Percentiles rank a stretch among this genome's conserved stretches.
These are phyloP conservation scores for Pyrrhia umbra DNA, from an alignment of 2,888 invertebrate species.

Conservation along the genomic window DNA sequence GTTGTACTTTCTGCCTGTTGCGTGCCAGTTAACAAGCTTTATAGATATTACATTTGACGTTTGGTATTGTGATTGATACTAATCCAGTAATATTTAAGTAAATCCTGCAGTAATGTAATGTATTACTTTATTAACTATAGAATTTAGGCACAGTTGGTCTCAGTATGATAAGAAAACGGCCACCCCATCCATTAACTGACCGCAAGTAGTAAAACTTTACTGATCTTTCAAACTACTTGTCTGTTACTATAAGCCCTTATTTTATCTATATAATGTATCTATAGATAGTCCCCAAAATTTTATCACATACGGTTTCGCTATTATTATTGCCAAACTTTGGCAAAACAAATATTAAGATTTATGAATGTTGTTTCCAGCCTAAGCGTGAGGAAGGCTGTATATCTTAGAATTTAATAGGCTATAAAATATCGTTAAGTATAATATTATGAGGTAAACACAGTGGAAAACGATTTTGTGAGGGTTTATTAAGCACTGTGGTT, in stretches of 20 bases:
- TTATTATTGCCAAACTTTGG: constrained; percentile 16
- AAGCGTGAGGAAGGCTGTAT: constrained; percentile 15
- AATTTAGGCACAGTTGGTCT: too few relatives aligned
- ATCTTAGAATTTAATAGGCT: constrained; percentile 27
- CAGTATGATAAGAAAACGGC: too few relatives aligned
- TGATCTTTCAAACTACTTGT: background rate
- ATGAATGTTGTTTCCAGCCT: constrained; percentile 44
- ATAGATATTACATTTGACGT: too few relatives aligned
- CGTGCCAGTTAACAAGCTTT: too few relatives aligned
- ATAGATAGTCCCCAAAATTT: background rate
- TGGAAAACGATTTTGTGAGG: background rate
- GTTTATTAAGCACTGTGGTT: background rate
- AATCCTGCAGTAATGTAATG: too few relatives aligned
- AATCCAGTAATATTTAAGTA: too few relatives aligned
- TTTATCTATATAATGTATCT: background rate
- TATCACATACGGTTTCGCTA: constrained; percentile 7
- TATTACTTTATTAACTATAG: too few relatives aligned
- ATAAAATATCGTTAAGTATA: constrained; percentile 39
- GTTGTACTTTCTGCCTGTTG: too few relatives aligned
- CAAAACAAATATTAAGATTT: constrained; percentile 45
- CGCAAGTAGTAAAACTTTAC: too few relatives aligned
- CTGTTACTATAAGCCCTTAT: background rate
- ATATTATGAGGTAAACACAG: constrained; percentile 8
- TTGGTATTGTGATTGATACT: too few relatives aligned
- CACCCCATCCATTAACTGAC: too few relatives aligned